A percentile compares a stretch with the other conserved stretches of the same genome.
Evolutionary conservation across 2,113 vertebrate species (phyloP).

Genomic region (Caloenas nicobarica): DNA sequence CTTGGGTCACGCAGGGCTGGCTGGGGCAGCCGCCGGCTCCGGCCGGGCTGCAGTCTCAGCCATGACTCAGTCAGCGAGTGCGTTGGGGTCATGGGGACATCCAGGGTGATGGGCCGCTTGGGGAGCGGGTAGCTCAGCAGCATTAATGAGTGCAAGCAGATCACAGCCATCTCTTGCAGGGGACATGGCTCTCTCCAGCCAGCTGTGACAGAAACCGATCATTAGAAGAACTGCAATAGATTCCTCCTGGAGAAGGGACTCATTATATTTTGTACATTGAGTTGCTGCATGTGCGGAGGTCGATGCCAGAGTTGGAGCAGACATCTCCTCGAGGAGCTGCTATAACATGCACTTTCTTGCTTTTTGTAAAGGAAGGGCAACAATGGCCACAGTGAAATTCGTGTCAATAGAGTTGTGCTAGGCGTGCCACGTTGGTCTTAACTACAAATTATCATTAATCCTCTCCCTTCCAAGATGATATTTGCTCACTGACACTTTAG

Average conservation of each 20-base stretch:
- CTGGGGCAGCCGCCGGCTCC: too few species aligned
- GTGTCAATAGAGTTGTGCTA: neutral
- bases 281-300: neutral
- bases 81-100: too few species aligned
- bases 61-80: too few species aligned
- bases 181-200: neutral
- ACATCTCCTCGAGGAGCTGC: neutral
- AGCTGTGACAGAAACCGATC: rapidly evolving
- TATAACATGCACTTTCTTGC: neutral
- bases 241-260: neutral
- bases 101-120: too few species aligned
- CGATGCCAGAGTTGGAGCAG: neutral
- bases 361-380: neutral
- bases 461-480: neutral
- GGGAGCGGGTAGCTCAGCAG: too few species aligned
- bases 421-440: neutral
- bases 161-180: neutral
- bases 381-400: neutral
- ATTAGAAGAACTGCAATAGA: neutral
- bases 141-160: too few species aligned
- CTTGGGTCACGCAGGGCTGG: too few species aligned
- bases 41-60: too few species aligned
- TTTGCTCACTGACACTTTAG: neutral
- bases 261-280: neutral
- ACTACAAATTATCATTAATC: neutral